phyloP scores from a whole-genome alignment of 2,888 invertebrate species.

The Tachina fera region DNA sequence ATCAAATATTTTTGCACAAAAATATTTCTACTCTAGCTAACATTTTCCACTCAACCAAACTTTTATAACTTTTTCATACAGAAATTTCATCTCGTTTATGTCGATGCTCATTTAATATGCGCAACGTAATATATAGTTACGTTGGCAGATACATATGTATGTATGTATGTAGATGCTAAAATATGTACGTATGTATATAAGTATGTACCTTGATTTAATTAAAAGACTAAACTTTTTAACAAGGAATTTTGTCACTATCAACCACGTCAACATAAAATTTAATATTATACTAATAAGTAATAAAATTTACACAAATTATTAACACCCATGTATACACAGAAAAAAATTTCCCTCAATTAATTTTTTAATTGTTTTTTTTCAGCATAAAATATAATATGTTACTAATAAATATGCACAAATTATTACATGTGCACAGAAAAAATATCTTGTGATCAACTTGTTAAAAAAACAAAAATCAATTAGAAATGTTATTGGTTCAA shows the following conservation, averaged over 20 bases:
- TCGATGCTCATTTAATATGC: conserved; percentile 20
- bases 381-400: too few relatives aligned
- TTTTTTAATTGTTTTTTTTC: too few relatives aligned
- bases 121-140: conserved; percentile 4
- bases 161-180: conserved; percentile 2
- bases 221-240: conserved; percentile 3
- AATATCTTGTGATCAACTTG: too few relatives aligned
- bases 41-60: conserved; percentile 29
- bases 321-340: too few relatives aligned
- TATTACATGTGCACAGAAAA: too few relatives aligned
- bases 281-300: background rate
- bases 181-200: background rate
- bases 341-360: too few relatives aligned
- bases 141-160: background rate
- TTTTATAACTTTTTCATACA: conserved; percentile 15
- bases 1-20: background rate
- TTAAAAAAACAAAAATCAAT: too few relatives aligned
- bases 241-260: background rate
- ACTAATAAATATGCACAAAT: too few relatives aligned
- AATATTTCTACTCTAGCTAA: background rate
- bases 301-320: too few relatives aligned
- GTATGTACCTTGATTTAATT: background rate
- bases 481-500: too few relatives aligned
- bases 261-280: background rate
- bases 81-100: background rate